Evolutionary conservation across 2,113 vertebrate species (phyloP).

Genomic region (Spilogale gracilis): DNA sequence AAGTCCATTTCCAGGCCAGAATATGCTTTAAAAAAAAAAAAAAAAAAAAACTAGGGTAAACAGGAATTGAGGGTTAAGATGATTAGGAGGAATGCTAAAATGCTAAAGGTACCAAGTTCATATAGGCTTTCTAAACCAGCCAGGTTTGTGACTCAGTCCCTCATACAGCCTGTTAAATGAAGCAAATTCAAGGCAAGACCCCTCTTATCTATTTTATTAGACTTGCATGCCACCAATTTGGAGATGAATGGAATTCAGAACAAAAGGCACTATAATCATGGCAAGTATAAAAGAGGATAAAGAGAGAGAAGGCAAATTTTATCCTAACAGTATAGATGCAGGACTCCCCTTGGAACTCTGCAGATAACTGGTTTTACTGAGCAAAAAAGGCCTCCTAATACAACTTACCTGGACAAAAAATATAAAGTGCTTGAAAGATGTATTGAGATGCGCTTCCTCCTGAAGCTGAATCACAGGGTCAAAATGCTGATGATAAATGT

Average conservation of each 20-base stretch:
- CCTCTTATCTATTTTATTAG: neutral
- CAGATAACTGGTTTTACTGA: neutral
- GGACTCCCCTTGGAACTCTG: neutral
- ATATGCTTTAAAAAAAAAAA: neutral
- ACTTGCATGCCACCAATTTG: neutral
- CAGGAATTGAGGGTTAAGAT: neutral
- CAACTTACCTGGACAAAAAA: constrained; percentile 91
- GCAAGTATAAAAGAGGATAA: neutral
- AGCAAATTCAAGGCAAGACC: neutral
- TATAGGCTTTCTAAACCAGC: neutral
- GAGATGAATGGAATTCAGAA: constrained; percentile 14
- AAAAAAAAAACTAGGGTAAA: neutral
- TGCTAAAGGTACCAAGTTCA: neutral
- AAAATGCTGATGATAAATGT: constrained; percentile 93
- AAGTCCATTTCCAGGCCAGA: neutral
- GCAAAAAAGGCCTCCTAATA: neutral
- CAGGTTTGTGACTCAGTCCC: neutral
- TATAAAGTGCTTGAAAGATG: constrained; percentile 94
- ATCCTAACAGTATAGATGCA: neutral
- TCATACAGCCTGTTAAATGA: neutral
- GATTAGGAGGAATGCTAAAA: neutral
- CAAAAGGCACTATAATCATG: neutral
- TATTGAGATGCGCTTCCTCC: constrained; percentile 93
- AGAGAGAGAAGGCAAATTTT: neutral
- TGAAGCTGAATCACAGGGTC: constrained; percentile 92